A percentile compares a stretch with the other conserved stretches of the same genome.
Evolutionary conservation across 2,797 vertebrate species (phyloP).

Genomic region (Chaunax sp.): DNA sequence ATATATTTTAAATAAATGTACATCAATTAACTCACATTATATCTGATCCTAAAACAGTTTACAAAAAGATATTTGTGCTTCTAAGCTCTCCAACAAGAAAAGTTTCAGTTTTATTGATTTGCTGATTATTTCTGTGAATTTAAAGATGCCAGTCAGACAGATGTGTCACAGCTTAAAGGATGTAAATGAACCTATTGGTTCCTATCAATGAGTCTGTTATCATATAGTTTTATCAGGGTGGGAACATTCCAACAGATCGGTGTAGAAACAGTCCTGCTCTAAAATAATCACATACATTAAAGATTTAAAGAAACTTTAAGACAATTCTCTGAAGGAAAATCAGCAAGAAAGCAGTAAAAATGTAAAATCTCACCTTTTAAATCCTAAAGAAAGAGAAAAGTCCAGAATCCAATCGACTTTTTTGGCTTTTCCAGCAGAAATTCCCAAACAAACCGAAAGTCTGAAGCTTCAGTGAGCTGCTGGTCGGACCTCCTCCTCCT

Average conservation of each 20-base stretch:
- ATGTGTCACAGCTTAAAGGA: neutral
- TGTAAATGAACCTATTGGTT: constrained; percentile 13
- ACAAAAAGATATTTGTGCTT: too few species aligned
- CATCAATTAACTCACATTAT: too few species aligned
- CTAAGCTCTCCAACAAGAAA: too few species aligned
- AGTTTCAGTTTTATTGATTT: too few species aligned
- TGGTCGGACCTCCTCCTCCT: constrained; percentile 63
- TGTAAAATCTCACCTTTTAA: constrained; percentile 23
- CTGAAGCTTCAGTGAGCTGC: constrained; percentile 10
- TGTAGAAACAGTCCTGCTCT: neutral
- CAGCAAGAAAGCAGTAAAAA: neutral
- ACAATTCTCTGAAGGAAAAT: neutral
- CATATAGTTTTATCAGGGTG: constrained; percentile 33
- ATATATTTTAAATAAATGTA: too few species aligned
- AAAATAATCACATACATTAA: neutral
- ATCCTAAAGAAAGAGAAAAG: neutral
- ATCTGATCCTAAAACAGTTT: too few species aligned
- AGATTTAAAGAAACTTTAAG: neutral
- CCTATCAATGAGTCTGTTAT: constrained; percentile 24
- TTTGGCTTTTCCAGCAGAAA: constrained; percentile 5
- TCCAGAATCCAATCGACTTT: constrained; percentile 6
- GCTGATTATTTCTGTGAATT: too few species aligned
- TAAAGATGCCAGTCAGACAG: too few species aligned
- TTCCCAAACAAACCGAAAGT: neutral
- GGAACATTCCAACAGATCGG: constrained; percentile 30